Conservation (phyloP, 2,797 vertebrate species). For the Aratinga solstitialis region DNA sequence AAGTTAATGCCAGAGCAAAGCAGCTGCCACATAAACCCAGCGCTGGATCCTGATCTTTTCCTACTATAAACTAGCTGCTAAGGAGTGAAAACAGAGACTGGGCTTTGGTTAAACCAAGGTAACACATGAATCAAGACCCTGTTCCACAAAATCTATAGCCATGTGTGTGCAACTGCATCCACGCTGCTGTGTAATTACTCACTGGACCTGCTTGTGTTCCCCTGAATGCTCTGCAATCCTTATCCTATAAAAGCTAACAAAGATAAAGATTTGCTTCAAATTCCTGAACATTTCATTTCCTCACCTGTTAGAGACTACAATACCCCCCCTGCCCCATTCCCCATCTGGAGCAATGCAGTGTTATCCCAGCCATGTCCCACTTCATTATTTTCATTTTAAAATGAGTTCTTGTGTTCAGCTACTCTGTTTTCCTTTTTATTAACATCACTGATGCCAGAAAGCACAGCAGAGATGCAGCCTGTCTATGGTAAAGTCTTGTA, state of each 20-base stretch:
- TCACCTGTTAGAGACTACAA: background rate
- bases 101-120: background rate
- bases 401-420: background rate
- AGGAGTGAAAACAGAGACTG: slow-evolving; percentile 18
- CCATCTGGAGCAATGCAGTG: background rate
- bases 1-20: slow-evolving; percentile 5
- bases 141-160: background rate
- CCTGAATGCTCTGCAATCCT: background rate
- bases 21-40: background rate
- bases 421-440: background rate
- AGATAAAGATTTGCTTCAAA: background rate
- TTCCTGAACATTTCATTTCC: background rate
- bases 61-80: slow-evolving; percentile 4
- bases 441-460: background rate
- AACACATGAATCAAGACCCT: background rate
- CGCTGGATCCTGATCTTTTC: background rate
- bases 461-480: background rate
- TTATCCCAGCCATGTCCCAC: background rate
- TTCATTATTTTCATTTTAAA: background rate
- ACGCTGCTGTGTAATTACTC: background rate
- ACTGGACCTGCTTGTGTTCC: background rate
- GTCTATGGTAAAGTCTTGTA: fast-evolving
- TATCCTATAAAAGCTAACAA: background rate
- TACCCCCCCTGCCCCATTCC: background rate
- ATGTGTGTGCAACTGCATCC: background rate